These are phyloP conservation scores for Pseudomugil tenellus DNA, from an alignment of 2,797 vertebrate species.

Conservation along the genomic window DNA sequence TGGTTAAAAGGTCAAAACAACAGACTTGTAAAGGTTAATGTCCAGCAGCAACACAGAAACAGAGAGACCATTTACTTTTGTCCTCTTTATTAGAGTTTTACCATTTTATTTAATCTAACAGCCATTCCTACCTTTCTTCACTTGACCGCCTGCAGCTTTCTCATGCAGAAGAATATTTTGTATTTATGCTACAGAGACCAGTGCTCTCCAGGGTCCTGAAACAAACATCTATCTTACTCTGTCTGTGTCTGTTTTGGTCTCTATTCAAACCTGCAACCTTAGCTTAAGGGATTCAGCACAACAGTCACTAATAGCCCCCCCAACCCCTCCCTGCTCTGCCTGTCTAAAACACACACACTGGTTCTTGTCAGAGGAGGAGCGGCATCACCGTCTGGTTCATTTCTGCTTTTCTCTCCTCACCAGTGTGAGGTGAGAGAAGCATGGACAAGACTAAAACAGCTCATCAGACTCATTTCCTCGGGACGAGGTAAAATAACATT, in stretches of 20 bases:
- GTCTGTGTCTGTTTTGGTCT: constrained; percentile 13
- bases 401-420: constrained; percentile 46
- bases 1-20: constrained; percentile 78
- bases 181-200: constrained; percentile 29
- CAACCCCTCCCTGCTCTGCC: constrained; percentile 56
- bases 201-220: constrained; percentile 67
- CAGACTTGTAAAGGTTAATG: constrained; percentile 75
- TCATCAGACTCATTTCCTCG: constrained; percentile 35
- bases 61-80: constrained; percentile 28
- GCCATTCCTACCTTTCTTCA: constrained; percentile 40
- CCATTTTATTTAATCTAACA: constrained; percentile 41
- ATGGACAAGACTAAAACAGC: constrained; percentile 60
- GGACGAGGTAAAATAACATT: constrained; percentile 51
- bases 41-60: constrained; percentile 63
- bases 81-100: constrained; percentile 45
- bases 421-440: constrained; percentile 54
- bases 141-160: constrained; percentile 39
- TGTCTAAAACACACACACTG: constrained; percentile 46
- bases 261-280: constrained; percentile 56
- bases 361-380: constrained; percentile 72
- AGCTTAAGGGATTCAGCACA: constrained; percentile 59
- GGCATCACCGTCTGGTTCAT: constrained; percentile 45
- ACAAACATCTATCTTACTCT: constrained; percentile 30
- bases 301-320: constrained; percentile 55
- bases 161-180: constrained; percentile 2